Evolutionary conservation across 2,797 vertebrate species (phyloP), one percentile per base, ranked within the genome.

Genomic region (Neostethus bicornis): DNA sequence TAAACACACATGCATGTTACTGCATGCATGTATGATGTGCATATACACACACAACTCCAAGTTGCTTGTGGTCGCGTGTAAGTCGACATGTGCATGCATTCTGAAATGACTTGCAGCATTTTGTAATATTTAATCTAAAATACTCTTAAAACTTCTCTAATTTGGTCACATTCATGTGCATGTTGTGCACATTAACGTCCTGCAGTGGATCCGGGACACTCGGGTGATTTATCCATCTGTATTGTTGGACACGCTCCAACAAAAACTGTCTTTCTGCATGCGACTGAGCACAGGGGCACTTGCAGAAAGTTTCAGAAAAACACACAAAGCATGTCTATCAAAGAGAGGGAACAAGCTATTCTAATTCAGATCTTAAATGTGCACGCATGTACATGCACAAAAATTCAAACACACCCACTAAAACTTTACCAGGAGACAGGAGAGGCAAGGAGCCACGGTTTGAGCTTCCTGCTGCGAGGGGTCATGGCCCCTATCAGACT

Each of bases 401-500:
- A 4, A 14, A 59, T 12, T 57, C 31, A 57, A 28, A 51, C 9
- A 16, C 25, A 57, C 25, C 54, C 41, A 61, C 28, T 16, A 37
- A 38, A 85, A 91, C 92, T 91, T 92, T 92, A 94, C 92, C 93
- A 92, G 93, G 93, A 80, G 49, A 84, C 79, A 85, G 80, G 73
- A 77, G 77, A 84, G 79, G 67, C 75, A 72, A 78, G 81, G 87
- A 96, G 94, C 92, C 93, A 90, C 74, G 79, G 84, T 89, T 86
- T 83, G 66, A 81, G 75, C 52, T 44, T 77, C 91, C 89, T 41
- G 80, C 90, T 88, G 91, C 89, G 93, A 91, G 90, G 92, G 94
- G 95, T 93, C 89, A 91, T 88, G 91, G 95, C 95, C 94, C 94
- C 95, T 95, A 97, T 97, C 96, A 98, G 95, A 96, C 95, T 98